Base-by-base conservation (phyloP, 2,797 vertebrate species). In the Channa striata region DNA sequence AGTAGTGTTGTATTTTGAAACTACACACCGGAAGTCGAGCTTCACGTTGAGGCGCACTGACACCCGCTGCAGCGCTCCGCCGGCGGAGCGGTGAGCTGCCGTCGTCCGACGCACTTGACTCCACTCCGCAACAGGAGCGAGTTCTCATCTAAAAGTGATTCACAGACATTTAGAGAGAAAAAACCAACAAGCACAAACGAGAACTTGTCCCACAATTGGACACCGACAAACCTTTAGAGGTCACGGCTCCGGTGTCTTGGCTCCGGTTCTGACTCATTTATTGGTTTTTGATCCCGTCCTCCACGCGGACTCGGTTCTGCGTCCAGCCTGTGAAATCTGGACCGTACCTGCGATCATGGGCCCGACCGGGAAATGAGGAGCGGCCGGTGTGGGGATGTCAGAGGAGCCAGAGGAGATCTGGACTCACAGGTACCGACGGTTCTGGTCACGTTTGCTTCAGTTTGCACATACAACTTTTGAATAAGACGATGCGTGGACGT, bases 391-490 rank as follows among this genome's bases (percentile, higher is more conserved):
- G 73, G 66, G 57, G 85, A 56, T 54, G 48, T 66, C 33, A 68
- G 71, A 44, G 48, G 78, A 56, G 76, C 69, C 48, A 44, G 54
- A 77, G 79, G 74, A 85, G 74, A 21, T 84, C 74, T 68, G 80
- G 66, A 82, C 84, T 49, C 76, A 20, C 11, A 88, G 89, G 89
- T 92, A 79, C 76, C n/a, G n/a, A 56, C 13, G 0, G 0, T 64
- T 49, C 42, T 19, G 4, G 6, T 56, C 1, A 6, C 21, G 16
- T 57, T 42, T 25, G 5, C 46, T 6, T 21, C 0, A 8, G 30
- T 14, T 34, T n/a, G 8, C 30, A 5, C 17, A 21, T 23, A 9
- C 6, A 44, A 46, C 68, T 57, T 52, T 40, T 13, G 13, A 4
- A 39, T 7, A 10, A 1, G 4, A 1, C 11, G 10, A 19, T 3